Conservation (phyloP, 2,888 invertebrate species). For the Endomychus coccineus region DNA sequence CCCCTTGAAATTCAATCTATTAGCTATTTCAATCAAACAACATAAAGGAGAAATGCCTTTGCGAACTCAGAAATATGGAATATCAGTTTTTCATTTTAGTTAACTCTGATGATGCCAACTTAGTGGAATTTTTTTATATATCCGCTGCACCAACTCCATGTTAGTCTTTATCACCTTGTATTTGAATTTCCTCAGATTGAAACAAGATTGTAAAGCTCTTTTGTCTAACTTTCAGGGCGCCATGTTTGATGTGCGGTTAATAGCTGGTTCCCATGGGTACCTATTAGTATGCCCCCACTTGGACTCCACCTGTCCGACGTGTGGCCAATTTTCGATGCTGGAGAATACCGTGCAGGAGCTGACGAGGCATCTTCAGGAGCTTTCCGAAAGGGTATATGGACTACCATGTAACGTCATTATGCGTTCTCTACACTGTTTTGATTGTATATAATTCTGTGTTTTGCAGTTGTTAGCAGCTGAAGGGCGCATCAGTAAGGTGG, state of each 20-base stretch:
- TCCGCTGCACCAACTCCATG: too few relatives aligned
- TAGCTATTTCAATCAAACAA: too few relatives aligned
- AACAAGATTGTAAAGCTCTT: too few relatives aligned
- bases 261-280: constrained; percentile 80
- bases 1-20: too few relatives aligned
- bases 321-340: constrained; percentile 79
- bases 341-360: constrained; percentile 77
- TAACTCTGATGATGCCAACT: too few relatives aligned
- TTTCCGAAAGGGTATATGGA: constrained; percentile 73
- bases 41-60: too few relatives aligned
- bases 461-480: constrained; percentile 74
- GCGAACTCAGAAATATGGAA: too few relatives aligned
- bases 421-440: constrained; percentile 41
- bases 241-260: constrained; percentile 79
- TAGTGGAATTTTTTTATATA: too few relatives aligned
- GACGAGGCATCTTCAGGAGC: constrained; percentile 70
- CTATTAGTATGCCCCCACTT: constrained; percentile 78
- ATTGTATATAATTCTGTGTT: constrained; percentile 37
- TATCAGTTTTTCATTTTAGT: too few relatives aligned
- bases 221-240: constrained; percentile 73
- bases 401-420: constrained; percentile 43
- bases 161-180: too few relatives aligned
- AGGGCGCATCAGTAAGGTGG: constrained; percentile 67
- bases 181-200: too few relatives aligned
- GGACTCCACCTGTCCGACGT: constrained; percentile 83